Percentiles rank a stretch among this genome's conserved stretches.
phyloP scores from a whole-genome alignment of 2,113 vertebrate species.

The Potamarius usumacintae region DNA sequence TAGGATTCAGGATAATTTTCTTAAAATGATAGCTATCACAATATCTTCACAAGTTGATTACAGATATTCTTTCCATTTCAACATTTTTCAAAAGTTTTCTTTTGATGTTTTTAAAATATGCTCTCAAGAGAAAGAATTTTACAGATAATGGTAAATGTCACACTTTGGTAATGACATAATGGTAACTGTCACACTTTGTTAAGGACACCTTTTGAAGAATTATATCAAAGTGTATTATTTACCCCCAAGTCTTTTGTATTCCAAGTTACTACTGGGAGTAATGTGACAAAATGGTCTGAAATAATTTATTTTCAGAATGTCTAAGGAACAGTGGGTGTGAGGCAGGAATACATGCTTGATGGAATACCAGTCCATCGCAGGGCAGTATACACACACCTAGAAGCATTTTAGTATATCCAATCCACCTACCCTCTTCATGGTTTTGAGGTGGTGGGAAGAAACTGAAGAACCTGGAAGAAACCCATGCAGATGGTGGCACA shows the following conservation, averaged over 20 bases:
- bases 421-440: neutral
- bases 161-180: neutral
- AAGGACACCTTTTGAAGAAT: neutral
- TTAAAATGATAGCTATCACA: neutral
- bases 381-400: neutral
- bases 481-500: neutral
- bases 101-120: neutral
- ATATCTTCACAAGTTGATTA: neutral
- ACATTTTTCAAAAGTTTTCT: neutral
- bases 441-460: neutral
- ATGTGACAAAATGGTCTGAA: neutral
- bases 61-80: neutral
- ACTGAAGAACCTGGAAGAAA: neutral
- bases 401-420: neutral
- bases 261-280: neutral
- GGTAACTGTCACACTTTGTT: neutral
- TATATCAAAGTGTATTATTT: neutral
- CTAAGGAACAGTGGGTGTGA: neutral
- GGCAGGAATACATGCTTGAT: neutral
- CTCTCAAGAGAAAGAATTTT: neutral
- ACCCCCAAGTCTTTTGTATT: neutral
- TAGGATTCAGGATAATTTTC: neutral
- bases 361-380: neutral
- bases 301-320: neutral
- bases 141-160: neutral